phyloP scores from a whole-genome alignment of 92 coral and sea anemone genomes.

The Actinernus sp. region DNA sequence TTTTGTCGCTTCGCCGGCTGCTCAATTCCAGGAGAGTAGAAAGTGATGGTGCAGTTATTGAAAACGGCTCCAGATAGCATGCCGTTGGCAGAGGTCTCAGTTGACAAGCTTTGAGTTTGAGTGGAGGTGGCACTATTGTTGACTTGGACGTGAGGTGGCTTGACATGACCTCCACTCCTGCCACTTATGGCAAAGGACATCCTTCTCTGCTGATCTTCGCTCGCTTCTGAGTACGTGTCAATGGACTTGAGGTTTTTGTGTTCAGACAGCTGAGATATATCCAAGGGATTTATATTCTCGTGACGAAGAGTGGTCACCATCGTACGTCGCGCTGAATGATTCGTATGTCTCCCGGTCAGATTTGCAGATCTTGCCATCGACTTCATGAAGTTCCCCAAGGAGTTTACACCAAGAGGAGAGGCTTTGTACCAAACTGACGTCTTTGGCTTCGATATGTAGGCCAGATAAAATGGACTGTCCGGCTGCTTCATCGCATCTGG shows the following conservation, averaged over 20 bases:
- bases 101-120: too few species aligned
- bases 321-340: constrained; percentile 55
- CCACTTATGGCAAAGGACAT: too few species aligned
- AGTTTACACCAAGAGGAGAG: constrained; percentile 42
- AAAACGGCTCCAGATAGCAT: too few species aligned
- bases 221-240: constrained; percentile 9
- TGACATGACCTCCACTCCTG: too few species aligned
- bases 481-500: constrained; percentile 30
- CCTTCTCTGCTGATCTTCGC: constrained; percentile 10
- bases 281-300: constrained; percentile 22
- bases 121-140: too few species aligned
- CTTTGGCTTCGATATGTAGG: constrained; percentile 7
- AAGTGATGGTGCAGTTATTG: too few species aligned
- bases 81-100: too few species aligned
- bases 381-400: constrained; percentile 41
- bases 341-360: constrained; percentile 37
- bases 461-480: constrained; percentile 19
- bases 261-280: constrained; percentile 26
- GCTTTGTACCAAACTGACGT: constrained; percentile 23
- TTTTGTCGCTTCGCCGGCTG: too few species aligned
- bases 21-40: too few species aligned
- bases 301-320: constrained; percentile 32
- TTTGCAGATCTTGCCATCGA: constrained; percentile 22
- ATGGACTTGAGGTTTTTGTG: constrained; percentile 44
- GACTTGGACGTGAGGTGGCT: too few species aligned